Evolutionary conservation across 2,113 vertebrate species (phyloP).

Genomic region (Sula dactylatra): DNA sequence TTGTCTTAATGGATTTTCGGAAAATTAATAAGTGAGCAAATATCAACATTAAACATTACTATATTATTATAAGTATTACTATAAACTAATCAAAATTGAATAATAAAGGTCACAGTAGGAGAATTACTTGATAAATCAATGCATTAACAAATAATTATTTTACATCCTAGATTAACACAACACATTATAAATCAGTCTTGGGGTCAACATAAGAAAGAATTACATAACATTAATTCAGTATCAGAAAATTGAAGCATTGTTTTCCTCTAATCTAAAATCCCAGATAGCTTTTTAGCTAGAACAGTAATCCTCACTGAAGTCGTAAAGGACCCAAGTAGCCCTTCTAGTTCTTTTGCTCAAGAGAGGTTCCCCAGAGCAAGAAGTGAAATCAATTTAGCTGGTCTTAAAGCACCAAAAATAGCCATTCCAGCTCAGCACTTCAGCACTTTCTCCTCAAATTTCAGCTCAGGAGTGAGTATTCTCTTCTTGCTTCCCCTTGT

Average conservation of each 20-base stretch:
- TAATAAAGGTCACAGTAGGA: background rate
- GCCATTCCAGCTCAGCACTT: background rate
- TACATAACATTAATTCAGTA: background rate
- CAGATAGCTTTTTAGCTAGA: background rate
- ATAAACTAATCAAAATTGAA: background rate
- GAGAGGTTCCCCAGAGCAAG: background rate
- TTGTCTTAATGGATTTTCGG: background rate
- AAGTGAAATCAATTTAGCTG: background rate
- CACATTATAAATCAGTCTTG: background rate
- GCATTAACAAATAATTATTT: background rate
- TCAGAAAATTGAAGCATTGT: background rate
- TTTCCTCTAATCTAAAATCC: slow-evolving; percentile 5
- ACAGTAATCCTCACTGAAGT: background rate
- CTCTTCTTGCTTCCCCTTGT: background rate
- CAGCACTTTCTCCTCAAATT: background rate
- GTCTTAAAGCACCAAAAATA: background rate
- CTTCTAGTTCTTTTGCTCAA: background rate
- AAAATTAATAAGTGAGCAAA: background rate
- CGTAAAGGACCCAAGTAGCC: background rate
- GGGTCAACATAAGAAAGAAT: background rate
- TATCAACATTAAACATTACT: background rate
- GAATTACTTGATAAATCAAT: background rate
- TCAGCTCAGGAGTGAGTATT: background rate
- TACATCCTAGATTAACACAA: background rate
- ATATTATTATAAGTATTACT: background rate